These are phyloP conservation scores for Nephrocerus scutellatus DNA, from an alignment of 2,888 invertebrate species.

Conservation along the genomic window DNA sequence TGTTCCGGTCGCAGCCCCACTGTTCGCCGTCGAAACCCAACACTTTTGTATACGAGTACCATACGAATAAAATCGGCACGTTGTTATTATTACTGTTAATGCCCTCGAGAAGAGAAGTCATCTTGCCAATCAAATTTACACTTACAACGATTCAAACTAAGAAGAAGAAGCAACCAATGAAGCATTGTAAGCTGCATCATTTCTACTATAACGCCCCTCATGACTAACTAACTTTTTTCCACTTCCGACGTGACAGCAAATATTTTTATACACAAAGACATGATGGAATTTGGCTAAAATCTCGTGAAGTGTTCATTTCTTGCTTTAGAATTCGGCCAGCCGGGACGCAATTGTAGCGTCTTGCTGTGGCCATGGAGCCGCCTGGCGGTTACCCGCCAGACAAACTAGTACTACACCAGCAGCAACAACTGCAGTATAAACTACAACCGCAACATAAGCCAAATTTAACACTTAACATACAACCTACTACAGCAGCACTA, in stretches of 20 bases:
- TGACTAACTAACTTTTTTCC: constrained; percentile 8
- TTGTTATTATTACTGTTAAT: no score
- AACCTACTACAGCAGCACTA: no score
- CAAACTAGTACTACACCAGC: constrained; percentile 31
- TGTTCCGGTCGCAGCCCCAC: constrained; percentile 32
- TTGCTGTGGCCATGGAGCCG: constrained; percentile 44
- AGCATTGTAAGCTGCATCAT: constrained; percentile 17
- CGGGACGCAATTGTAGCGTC: constrained; percentile 30
- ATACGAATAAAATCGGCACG: no score
- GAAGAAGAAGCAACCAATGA: no score
- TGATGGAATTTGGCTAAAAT: constrained; percentile 46
- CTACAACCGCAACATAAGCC: constrained; percentile 19
- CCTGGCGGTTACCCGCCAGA: constrained; percentile 42
- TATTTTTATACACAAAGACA: constrained; percentile 42
- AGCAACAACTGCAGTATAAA: constrained; percentile 10
- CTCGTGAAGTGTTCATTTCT: no score
- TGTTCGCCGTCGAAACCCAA: no score
- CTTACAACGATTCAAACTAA: no score
- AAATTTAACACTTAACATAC: constrained; percentile 29
- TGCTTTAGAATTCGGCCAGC: constrained; percentile 35
- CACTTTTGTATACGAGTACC: no score
- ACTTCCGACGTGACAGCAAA: constrained; percentile 29
- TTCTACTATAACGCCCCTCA: no score
- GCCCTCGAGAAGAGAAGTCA: no score
- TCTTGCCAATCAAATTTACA: no score